Conservation (phyloP, 2,888 invertebrate genomes). For the Cinara cedri region DNA sequence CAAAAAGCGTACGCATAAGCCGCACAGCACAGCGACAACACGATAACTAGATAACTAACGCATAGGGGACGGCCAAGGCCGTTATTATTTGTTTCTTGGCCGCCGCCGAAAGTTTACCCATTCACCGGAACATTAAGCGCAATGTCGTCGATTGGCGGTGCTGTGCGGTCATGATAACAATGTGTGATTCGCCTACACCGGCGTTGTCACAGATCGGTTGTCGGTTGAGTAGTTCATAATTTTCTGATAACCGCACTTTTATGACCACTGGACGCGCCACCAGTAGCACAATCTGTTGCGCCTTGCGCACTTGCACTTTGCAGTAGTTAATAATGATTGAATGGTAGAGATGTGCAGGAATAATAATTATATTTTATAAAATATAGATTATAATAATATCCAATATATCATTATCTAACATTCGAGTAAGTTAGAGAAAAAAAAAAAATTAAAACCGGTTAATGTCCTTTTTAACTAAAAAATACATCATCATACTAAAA, state of each 20-base stretch:
- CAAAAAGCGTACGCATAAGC: slow-evolving; percentile 2
- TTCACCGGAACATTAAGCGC: slow-evolving; percentile 8
- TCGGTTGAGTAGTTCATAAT: no score
- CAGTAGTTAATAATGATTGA: no score
- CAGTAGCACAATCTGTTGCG: not conserved
- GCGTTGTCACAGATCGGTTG: no score
- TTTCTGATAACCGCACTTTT: not conserved
- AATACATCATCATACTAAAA: no score
- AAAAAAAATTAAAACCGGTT: no score
- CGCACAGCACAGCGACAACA: not conserved
- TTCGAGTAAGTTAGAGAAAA: no score
- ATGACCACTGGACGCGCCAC: not conserved
- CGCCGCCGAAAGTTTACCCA: slow-evolving; percentile 34
- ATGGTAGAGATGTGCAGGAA: no score
- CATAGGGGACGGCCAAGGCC: slow-evolving; percentile 43
- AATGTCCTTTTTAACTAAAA: no score
- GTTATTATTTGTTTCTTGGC: not conserved
- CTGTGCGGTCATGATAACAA: not conserved
- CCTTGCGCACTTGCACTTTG: no score
- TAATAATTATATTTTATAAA: no score
- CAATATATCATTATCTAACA: no score
- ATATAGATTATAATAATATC: no score
- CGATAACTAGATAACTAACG: not conserved
- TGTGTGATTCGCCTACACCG: not conserved
- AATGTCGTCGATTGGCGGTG: not conserved